Base-by-base conservation (phyloP, 2,888 invertebrate genomes). In the Oegoconia quadripuncta region DNA sequence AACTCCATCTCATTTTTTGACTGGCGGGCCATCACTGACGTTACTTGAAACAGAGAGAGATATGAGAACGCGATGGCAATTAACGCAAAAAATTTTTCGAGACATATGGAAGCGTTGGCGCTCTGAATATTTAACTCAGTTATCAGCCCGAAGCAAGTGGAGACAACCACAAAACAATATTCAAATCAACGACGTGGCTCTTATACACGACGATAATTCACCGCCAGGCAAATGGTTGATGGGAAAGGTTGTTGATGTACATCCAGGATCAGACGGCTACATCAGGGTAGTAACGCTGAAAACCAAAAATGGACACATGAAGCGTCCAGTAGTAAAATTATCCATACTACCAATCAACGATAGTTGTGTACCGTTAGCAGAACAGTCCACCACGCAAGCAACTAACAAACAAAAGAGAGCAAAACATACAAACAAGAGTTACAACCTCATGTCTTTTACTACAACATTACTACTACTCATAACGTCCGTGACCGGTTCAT, bases 221-320 rank as follows among this genome's bases (percentile, higher is more conserved):
- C 50, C 41, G 15, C 27, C 50, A 1, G 45, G 39, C 7, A 45
- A 47, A 26, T 50, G 46, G 46, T 23, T 36, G 1, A 36, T 49
- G 34, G 46, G 31, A 5, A 34, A 41, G 20, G 39, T 46, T 2
- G 13, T 37, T 3, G 46, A 41, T n/a, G 26, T 37, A 3, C 43
- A 46, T 7, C 45, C 45, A 4, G 42, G 48, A 1, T 14, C 14
- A 15, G 48, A 48, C 27, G 39, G 43, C 20, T 34, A 30, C 9
- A 46, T 48, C 6, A 35, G 51, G 7, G 43, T 46, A 3, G 45
- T 40, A 3, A 42, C 42, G 2, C 8, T 48, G 1, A 43, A 44
- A 32, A 48, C 48, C 9, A 34, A 44, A 27, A 41, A 25, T 6
- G 39, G 41, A 3, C 13, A 26, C 5, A 2, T 40, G 0, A 46